Base-by-base conservation (phyloP, 2,797 vertebrate genomes). In the Pangasius djambal region DNA sequence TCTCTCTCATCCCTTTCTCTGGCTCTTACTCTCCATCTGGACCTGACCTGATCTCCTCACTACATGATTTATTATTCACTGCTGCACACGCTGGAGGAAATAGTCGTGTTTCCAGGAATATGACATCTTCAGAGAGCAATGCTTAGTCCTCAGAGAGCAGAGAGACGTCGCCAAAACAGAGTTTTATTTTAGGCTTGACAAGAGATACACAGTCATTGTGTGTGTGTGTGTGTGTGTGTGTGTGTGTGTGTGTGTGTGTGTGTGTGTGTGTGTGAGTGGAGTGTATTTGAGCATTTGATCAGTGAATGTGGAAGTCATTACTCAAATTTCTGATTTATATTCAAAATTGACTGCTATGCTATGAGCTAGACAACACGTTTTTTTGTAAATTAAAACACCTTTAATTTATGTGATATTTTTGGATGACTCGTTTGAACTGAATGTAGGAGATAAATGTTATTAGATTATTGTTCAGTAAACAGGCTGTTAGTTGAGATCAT, bases 81-180 rank as follows among this genome's bases (percentile, higher is more conserved):
- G 85, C 52, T 16, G n/a, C 83, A 86, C 81, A 65, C 44, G 4
- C 20, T 34, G 89, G 89, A 31, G 2, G 85, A 92, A 92, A 93
- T 90, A 91, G 88, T 88, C 22, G 31, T 63, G 40, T 93, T 92
- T 92, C 88, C 87, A 88, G 86, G 92, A 94, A 93, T 92, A 89
- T 92, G 89, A 85, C 77, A 63, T 92, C 89, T 92, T 89, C 12
- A 44, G 77, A 40, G 88, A 87, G 83, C 67, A 44, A 12, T 74
- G 50, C 75, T 89, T 67, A 52, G 22, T 92, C 67, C 85, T 61
- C 65, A n/a, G 89, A 88, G 91, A 89, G 75, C n/a, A 37, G 75
- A 88, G 18, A 48, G 69, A 44, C 16, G 37, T 44, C 22, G 65
- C 48, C 61, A 31, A 87, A 87, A 87, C 9, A 79, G n/a, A 84